Base-by-base conservation (phyloP, 1,140 invertebrate genomes). In the Polypedilum pembai region DNA sequence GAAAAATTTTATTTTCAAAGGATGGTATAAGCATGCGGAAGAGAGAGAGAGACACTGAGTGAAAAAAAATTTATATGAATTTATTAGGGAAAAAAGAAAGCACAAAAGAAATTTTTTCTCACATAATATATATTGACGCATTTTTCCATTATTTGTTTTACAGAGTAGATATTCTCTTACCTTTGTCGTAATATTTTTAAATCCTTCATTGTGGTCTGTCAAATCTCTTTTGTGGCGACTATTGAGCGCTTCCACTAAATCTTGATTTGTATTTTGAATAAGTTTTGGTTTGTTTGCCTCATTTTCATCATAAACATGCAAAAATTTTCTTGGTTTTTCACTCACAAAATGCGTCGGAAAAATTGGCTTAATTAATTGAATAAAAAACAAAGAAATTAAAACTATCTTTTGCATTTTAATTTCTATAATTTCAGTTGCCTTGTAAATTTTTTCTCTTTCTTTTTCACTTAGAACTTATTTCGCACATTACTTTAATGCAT, bases 121-220 rank as follows among this genome's bases (percentile, higher is more conserved):
- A 8, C 24, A 56, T 56, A 12, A 56, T 12, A 56, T 12, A 1
- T 12, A 56, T 15, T 56, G 65, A 69, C 65, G 65, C 65, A 69
- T 18, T 69, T 69, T 20, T 69, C 20, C 20, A 69, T 69, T 12
- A 17, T 56, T 56, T 56, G 8, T 56, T 12, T 17, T 56, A 12
- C 10, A 69, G 65, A 18, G 20, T 10, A 21, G 8, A 69, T 20
- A 20, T n/a, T 69, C 17, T 56, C 10, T 56, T 69, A 69, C 65
- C 65, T 69, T 69, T 10, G 65, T 69, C 20, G 65, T 69, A 21
- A 69, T 69, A 21, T 69, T 69, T 21, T 69, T 69, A 18, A 69
- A 18, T 20, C 65, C 20, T 21, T 69, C 65, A 69, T 69, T 69
- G 15, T 18, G 65, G 17, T 69, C 65, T 1, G 65, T 69, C 17